Evolutionary conservation across 2,113 vertebrate genomes (phyloP).

Genomic region (Centropristis striata): DNA sequence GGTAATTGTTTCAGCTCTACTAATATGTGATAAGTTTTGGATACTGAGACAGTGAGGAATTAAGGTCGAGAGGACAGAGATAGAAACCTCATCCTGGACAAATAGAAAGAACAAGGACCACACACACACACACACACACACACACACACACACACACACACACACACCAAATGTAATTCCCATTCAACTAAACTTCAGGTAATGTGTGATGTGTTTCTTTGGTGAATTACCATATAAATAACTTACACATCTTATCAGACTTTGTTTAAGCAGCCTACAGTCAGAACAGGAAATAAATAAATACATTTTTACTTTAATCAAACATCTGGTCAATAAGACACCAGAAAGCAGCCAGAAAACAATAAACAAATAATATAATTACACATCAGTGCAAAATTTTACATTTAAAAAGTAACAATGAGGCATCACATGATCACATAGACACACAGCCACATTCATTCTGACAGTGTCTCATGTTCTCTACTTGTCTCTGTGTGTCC

Average conservation of each 20-base stretch:
- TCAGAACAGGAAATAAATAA: neutral
- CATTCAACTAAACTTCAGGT: no score
- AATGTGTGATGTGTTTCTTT: neutral
- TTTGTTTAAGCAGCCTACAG: neutral
- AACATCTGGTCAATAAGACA: neutral
- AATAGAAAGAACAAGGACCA: no score
- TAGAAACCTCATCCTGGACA: no score
- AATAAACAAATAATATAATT: neutral
- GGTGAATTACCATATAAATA: slow-evolving; percentile 21
- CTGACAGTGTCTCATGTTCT: neutral
- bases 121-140: no score
- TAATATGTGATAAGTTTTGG: no score
- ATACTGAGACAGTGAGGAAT: no score
- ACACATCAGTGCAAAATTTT: neutral
- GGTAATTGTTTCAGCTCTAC: no score
- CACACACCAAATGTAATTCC: no score
- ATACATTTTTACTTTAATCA: neutral
- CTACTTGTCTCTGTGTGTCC: neutral
- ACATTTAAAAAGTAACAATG: neutral
- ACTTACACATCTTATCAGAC: neutral
- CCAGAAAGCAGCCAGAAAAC: neutral
- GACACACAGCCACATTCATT: neutral
- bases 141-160: no score
- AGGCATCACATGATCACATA: neutral
- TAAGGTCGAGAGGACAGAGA: no score